Evolutionary conservation across 2,888 invertebrate species (phyloP).

Genomic region (Pheosia tremula): DNA sequence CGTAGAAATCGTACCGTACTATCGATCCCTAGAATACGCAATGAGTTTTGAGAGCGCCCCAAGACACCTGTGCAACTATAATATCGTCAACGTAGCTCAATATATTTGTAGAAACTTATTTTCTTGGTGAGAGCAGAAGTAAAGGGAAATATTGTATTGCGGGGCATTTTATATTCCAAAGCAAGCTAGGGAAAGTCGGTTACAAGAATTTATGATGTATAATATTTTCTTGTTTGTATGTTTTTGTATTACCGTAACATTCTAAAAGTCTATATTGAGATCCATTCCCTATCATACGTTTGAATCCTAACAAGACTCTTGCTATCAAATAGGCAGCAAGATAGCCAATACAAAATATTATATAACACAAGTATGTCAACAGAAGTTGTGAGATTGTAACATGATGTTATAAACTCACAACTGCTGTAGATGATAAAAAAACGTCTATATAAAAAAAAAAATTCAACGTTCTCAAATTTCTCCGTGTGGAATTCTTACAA

Average conservation of each 20-base stretch:
- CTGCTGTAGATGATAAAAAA: too few relatives aligned
- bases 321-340: too few relatives aligned
- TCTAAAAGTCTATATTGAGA: neutral
- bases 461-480: neutral
- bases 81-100: constrained; percentile 15
- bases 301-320: too few relatives aligned
- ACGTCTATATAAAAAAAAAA: neutral
- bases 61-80: constrained; percentile 16
- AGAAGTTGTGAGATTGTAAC: too few relatives aligned
- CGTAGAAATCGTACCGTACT: constrained; percentile 11
- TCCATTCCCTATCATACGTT: neutral
- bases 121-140: neutral
- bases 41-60: constrained; percentile 14
- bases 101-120: neutral
- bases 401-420: too few relatives aligned
- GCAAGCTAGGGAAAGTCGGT: neutral
- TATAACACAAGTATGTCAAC: too few relatives aligned
- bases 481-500: constrained; percentile 12
- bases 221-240: neutral
- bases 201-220: neutral
- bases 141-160: neutral
- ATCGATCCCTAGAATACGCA: constrained; percentile 23
- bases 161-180: neutral
- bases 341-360: too few relatives aligned
- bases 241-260: neutral